A percentile compares a stretch with the other conserved stretches of the same genome.
These are phyloP conservation scores for Donacobius atricapilla DNA, from an alignment of 2,113 vertebrate species.

Conservation along the genomic window DNA sequence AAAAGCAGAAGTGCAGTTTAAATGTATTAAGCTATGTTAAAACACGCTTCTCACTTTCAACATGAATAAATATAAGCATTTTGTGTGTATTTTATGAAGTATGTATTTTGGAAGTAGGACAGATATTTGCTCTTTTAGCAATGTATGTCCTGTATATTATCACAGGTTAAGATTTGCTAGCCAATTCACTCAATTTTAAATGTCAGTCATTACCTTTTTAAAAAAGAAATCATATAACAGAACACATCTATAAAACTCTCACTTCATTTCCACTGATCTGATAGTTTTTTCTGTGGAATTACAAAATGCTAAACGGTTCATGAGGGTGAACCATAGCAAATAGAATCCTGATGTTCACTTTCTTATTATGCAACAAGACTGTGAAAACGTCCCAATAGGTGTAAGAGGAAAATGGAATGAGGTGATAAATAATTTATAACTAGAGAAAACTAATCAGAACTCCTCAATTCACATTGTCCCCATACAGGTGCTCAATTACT, in stretches of 20 bases:
- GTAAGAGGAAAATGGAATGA: conserved; percentile 54
- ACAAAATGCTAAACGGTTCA: conserved; percentile 57
- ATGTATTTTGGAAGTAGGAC: neutral
- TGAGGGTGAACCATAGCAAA: conserved; percentile 47
- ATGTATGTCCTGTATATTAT: neutral
- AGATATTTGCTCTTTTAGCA: conserved; percentile 9
- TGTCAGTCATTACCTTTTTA: neutral
- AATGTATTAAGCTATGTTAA: neutral
- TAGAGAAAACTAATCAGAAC: conserved; percentile 67
- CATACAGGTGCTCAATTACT: conserved; percentile 64
- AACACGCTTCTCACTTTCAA: neutral
- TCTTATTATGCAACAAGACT: conserved; percentile 54
- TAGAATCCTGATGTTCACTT: conserved; percentile 40
- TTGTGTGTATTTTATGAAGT: neutral
- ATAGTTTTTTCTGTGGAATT: conserved; percentile 46
- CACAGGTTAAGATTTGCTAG: neutral
- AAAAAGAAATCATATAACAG: neutral
- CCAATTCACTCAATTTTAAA: neutral
- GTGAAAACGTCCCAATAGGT: conserved; percentile 36
- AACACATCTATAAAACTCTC: conserved; percentile 6
- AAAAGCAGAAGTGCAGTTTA: neutral
- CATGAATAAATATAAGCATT: neutral
- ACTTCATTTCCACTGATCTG: neutral
- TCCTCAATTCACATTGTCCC: conserved; percentile 61
- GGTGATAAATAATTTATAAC: conserved; percentile 68